Evolutionary conservation across 1,140 invertebrate species (phyloP), one percentile per base, ranked within the genome.

Genomic region (Latrodectus geometricus): DNA sequence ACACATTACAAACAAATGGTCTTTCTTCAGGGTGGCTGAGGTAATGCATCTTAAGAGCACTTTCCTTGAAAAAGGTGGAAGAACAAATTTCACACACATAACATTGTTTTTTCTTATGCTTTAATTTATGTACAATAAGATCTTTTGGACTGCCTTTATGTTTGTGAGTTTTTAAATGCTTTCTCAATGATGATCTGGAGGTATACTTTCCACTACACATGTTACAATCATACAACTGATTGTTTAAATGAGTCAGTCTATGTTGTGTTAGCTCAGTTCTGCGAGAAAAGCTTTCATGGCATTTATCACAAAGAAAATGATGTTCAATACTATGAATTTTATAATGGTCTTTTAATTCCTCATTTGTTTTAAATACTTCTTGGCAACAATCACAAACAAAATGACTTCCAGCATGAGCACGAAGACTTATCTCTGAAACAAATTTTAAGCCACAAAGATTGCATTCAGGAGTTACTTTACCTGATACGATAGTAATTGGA

Each of bases 11-110:
- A 0, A 87, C 85, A 68, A 23, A 80, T 17, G 85, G 85, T 54
- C 85, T 50, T 35, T 87, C 85, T 5, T 87, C 23, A n/a, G 85
- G 85, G 52, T 87, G 85, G 8, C 54, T 73, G 14, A 87, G 52
- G 20, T 87, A 87, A 66, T 87, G 85, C 69, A 87, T 65, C 20
- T 87, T 87, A 12, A 80, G 77, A 12, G 76, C 85, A 80, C 52
- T 79, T 48, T 80, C 72, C 48, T 87, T 73, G 20, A 80, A 79
- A 80, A 87, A 87, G 8, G 49, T 68, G 14, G 76, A 23, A n/a
- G 20, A 35, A 75, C 85, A 87, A 52, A 80, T 52, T 66, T 87
- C 76, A 48, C 85, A 87, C 1, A 73, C 21, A 52, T 74, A 80
- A 2, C 56, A 20, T n/a, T 72, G 35, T 15, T 20, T 49, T 15